Percentiles rank a stretch among this genome's conserved stretches.
These are phyloP conservation scores for Catagonus wagneri DNA, from an alignment of 2,113 vertebrate species.

Conservation along the genomic window DNA sequence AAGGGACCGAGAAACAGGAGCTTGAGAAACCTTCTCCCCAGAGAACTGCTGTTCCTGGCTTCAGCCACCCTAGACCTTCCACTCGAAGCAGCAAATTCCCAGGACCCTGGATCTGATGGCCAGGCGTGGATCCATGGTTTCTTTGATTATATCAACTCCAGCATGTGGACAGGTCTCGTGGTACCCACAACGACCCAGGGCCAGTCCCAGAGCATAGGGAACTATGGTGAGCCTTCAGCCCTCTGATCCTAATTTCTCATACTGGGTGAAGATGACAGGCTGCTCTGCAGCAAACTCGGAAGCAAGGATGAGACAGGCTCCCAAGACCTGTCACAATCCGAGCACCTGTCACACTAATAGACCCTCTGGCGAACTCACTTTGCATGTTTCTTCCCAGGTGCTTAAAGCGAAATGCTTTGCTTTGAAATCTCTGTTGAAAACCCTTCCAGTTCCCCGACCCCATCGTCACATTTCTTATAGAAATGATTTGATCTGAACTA, in stretches of 20 bases:
- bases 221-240: neutral
- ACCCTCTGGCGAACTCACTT: neutral
- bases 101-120: accelerated
- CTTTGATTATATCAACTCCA: neutral
- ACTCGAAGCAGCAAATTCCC: neutral
- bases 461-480: neutral
- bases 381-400: neutral
- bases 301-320: neutral
- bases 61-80: too few species aligned
- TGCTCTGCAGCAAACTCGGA: neutral
- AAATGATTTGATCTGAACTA: neutral
- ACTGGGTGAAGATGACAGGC: neutral
- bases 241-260: neutral
- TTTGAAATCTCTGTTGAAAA: neutral
- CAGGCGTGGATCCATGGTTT: neutral
- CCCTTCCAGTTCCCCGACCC: neutral
- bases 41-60: neutral
- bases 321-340: neutral
- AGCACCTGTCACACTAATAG: neutral
- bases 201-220: accelerated
- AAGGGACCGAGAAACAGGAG: neutral
- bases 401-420: neutral
- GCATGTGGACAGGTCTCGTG: accelerated
- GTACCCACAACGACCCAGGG: neutral
- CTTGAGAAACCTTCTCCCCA: neutral